phyloP scores from a whole-genome alignment of 2,888 invertebrate genomes.

The Polymixis lichenea region DNA sequence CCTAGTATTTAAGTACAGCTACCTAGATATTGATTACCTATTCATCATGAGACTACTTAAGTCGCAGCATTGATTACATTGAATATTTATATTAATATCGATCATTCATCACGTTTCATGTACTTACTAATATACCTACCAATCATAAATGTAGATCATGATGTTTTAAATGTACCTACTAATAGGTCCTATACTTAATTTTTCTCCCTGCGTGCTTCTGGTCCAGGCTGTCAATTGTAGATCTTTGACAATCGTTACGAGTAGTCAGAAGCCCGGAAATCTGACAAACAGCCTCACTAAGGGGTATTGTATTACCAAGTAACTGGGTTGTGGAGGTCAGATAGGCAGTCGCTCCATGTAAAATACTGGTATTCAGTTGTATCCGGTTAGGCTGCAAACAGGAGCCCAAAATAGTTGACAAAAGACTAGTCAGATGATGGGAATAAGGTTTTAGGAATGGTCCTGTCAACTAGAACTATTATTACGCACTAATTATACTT shows the following conservation, averaged over 20 bases:
- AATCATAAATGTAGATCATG: background rate
- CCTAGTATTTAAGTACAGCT: background rate
- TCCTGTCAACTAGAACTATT: no score
- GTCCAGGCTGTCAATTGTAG: background rate
- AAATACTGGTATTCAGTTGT: background rate
- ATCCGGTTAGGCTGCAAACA: background rate
- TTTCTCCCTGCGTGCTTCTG: background rate
- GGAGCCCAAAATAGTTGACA: background rate
- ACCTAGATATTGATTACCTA: background rate
- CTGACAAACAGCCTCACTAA: background rate
- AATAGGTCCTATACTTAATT: background rate
- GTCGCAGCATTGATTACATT: conserved; percentile 4
- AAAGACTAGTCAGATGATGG: background rate
- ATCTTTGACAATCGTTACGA: background rate
- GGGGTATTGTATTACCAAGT: background rate
- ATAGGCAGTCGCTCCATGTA: background rate
- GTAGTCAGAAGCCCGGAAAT: background rate
- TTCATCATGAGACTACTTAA: background rate
- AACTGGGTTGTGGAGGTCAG: background rate
- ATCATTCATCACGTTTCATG: conserved; percentile 1
- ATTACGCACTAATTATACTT: background rate
- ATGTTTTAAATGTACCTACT: background rate
- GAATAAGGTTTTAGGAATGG: background rate
- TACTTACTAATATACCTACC: background rate
- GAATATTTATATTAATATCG: conserved; percentile 9